A percentile compares a stretch with the other conserved stretches of the same genome.
phyloP scores from a whole-genome alignment of 2,888 invertebrate genomes.

The Matsumyia berberina region DNA sequence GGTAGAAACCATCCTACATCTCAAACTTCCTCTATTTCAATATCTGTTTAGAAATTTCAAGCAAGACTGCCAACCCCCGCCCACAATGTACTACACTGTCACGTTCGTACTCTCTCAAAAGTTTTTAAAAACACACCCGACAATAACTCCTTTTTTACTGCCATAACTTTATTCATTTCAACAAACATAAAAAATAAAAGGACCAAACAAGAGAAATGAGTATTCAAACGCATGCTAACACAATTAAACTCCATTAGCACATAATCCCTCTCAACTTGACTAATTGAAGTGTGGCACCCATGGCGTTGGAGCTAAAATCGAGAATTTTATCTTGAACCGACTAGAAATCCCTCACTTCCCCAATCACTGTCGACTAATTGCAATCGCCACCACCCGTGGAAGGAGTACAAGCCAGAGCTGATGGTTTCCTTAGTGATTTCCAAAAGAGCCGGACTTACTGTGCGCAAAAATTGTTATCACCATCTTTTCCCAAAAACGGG shows the following conservation, averaged over 20 bases:
- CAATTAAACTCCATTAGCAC: constrained; percentile 38
- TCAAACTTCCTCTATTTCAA: too few relatives aligned
- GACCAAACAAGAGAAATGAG: neutral
- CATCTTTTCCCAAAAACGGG: constrained; percentile 1
- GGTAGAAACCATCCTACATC: too few relatives aligned
- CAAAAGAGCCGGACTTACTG: constrained; percentile 21
- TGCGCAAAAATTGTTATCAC: constrained; percentile 51
- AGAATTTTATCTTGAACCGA: constrained; percentile 47
- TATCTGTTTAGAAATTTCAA: too few relatives aligned
- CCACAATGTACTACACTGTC: too few relatives aligned
- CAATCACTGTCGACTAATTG: constrained; percentile 44
- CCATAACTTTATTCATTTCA: constrained; percentile 12
- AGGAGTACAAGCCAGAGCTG: constrained; percentile 2
- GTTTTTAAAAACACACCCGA: neutral
- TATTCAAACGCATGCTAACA: constrained; percentile 15
- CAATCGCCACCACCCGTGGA: constrained; percentile 6
- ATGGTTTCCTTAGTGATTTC: constrained; percentile 37
- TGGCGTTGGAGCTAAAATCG: constrained; percentile 4
- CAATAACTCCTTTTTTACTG: neutral
- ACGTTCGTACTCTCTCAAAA: neutral
- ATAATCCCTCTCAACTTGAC: constrained; percentile 28
- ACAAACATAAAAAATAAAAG: neutral
- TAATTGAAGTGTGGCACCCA: constrained; percentile 41
- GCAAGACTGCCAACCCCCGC: too few relatives aligned
- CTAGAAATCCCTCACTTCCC: constrained; percentile 4